phyloP scores from a whole-genome alignment of 2,113 vertebrate species.

The Bos javanicus region DNA sequence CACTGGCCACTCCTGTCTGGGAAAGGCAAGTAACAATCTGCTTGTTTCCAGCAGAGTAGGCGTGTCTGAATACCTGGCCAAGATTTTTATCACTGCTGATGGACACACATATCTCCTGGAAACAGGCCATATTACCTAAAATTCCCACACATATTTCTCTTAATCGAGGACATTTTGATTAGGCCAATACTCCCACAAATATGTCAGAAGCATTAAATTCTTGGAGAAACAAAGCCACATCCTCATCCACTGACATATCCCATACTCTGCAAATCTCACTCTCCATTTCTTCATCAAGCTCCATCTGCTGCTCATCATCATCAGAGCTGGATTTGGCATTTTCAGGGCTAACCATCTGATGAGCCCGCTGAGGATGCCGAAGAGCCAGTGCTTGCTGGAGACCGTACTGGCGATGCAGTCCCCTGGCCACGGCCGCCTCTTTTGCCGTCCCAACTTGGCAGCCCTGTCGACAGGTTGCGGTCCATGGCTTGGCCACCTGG shows the following conservation, averaged over 20 bases:
- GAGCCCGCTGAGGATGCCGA: conserved; percentile 89
- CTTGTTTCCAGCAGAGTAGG: conserved; percentile 94
- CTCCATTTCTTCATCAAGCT: conserved; percentile 92
- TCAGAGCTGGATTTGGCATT: conserved; percentile 63
- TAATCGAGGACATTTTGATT: conserved; percentile 91
- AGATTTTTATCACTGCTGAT: conserved; percentile 91
- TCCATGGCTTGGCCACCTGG: conserved; percentile 77
- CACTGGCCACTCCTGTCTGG: conserved; percentile 87
- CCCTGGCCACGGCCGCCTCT: conserved; percentile 49
- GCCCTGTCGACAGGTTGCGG: conserved; percentile 91
- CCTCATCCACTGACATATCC: conserved; percentile 98
- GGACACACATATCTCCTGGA: conserved; percentile 90
- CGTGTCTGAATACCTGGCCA: conserved; percentile 88
- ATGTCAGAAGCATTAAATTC: conserved; percentile 95
- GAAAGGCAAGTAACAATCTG: conserved; percentile 93
- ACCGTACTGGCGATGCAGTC: conserved; percentile 91
- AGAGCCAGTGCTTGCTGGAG: conserved; percentile 97
- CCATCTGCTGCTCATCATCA: conserved; percentile 72
- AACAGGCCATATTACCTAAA: conserved; percentile 97
- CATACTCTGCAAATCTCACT: conserved; percentile 95
- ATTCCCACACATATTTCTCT: conserved; percentile 98
- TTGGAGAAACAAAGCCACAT: conserved; percentile 92
- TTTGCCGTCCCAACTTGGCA: conserved; percentile 46
- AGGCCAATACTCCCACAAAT: conserved; percentile 92
- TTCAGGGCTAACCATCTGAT: conserved; percentile 89